phyloP scores from a whole-genome alignment of 2,888 invertebrate species.

The Acrocyrtus sp. region DNA sequence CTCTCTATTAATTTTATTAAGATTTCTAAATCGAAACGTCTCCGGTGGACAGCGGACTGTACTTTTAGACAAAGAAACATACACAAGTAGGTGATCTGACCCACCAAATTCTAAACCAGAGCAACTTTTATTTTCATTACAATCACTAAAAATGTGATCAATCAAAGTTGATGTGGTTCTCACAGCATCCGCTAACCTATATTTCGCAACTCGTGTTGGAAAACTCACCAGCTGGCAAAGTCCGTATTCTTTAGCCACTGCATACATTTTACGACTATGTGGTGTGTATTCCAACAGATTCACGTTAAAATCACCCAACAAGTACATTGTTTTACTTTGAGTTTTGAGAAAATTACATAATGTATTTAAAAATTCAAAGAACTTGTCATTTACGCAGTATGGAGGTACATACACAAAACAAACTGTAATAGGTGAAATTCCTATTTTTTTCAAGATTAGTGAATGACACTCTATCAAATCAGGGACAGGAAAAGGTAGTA shows the following conservation, averaged over 20 bases:
- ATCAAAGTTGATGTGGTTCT: background rate
- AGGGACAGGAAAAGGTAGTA: background rate
- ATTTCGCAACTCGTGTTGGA: conserved; percentile 1
- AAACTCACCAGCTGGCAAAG: background rate
- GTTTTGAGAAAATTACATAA: background rate
- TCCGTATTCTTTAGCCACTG: background rate
- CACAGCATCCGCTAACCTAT: background rate
- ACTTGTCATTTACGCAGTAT: background rate
- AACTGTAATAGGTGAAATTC: background rate
- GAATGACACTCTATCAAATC: conserved; percentile 14
- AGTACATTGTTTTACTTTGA: background rate
- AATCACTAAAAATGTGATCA: conserved; percentile 12
- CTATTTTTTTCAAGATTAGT: background rate
- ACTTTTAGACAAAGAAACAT: background rate
- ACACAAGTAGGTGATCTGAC: conserved; percentile 20
- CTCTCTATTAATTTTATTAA: conserved; percentile 1
- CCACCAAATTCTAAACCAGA: conserved; percentile 1
- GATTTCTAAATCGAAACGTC: background rate
- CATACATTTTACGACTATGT: background rate
- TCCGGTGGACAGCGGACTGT: background rate
- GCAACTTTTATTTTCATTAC: background rate
- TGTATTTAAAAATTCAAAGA: conserved; percentile 1
- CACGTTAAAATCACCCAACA: conserved; percentile 24
- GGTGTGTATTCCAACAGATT: background rate
- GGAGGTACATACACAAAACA: conserved; percentile 10